Evolutionary conservation across 2,797 vertebrate genomes (phyloP), one percentile per base, ranked within the genome.

Genomic region (Chanos chanos): DNA sequence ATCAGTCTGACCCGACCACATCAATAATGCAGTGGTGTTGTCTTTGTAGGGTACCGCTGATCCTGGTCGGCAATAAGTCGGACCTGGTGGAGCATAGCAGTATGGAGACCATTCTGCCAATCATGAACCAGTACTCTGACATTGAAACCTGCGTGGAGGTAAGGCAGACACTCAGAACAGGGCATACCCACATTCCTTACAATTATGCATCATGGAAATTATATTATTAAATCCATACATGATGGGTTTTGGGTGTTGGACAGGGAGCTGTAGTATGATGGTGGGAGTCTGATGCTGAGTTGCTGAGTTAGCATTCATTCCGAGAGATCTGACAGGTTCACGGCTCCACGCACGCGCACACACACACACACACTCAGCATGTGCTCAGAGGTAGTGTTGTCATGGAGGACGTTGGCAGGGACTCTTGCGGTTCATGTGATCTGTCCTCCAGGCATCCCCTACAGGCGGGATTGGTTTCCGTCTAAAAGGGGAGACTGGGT

Each of bases 91-190:
- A 99, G 64, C 96, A 99, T 73, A 99, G 96, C 87, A 99, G 94
- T 81, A 98, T 99, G 97, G 97, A 99, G 83, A 98, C 96, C 62
- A 96, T 99, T 72, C 90, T 98, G 68, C 96, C 97, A 59, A 98
- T 99, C 76, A 99, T 99, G 97, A 99, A 99, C 81, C 94, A 98
- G 62, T 96, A 95, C 65, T 94, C 95, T 66, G 96, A 98, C 74
- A 99, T 99, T 65, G 96, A 99, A 88, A 98, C 95, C 0, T 99
- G 97, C 71, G 95, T 99, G 55, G 97, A 99, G 93, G 97, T 99
- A 85, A 73, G 86, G 30, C 13, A 54, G 2, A 28, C 47, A n/a
- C 28, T 2, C 4, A 18, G 48, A 34, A n/a, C 30, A 21, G 30
- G 5, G 27, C 25, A 27, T 27, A n/a, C 8, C 8, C 50, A 7